Evolutionary conservation across 2,888 invertebrate species (phyloP), one percentile per base, ranked within the genome.

Genomic region (Stenoptilia bipunctidactyla): DNA sequence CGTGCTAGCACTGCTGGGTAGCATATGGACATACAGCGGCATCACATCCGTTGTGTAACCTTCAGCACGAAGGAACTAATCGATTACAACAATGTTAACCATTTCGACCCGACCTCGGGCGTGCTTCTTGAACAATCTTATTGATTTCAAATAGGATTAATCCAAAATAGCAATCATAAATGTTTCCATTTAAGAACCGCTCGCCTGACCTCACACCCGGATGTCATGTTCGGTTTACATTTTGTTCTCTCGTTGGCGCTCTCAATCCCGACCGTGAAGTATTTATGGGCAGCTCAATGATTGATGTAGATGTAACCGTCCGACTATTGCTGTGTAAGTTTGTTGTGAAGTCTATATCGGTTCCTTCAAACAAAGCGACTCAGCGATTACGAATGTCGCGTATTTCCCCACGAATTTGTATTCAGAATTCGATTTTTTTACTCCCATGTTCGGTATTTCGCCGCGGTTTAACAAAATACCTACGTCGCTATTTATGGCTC

Each of bases 141-240:
- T 70, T 70, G 77, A 77, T 77, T 65, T 66, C 58, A 68, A 69
- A 60, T 57, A 50, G 74, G 79, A 79, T 79, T 72, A 75, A 34
- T 30, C 9, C 30, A n/a, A 30, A 71, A 64, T 65, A 51, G 62
- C 63, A 61, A 62, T 62, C 64, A 61, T 66, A 65, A 67, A 76
- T 68, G 73, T 71, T 69, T 73, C 70, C 72, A 74, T 75, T 69
- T 71, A 61, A n/a, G 64, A 50, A 63, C 71, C 70, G 69, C 61
- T 63, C 63, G 64, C 60, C 62, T 75, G 72, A 75, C 70, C 74
- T 69, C 61, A 67, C 76, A 74, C 73, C 77, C 76, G 76, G 77
- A 79, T 77, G 76, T 75, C 75, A 69, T 73, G 70, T 74, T 67
- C 55, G 61, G 64, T 71, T 70, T 66, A 65, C 65, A 67, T 71